Evolutionary conservation across 2,888 invertebrate species (phyloP), one percentile per base, ranked within the genome.

Genomic region (Thera obeliscata): DNA sequence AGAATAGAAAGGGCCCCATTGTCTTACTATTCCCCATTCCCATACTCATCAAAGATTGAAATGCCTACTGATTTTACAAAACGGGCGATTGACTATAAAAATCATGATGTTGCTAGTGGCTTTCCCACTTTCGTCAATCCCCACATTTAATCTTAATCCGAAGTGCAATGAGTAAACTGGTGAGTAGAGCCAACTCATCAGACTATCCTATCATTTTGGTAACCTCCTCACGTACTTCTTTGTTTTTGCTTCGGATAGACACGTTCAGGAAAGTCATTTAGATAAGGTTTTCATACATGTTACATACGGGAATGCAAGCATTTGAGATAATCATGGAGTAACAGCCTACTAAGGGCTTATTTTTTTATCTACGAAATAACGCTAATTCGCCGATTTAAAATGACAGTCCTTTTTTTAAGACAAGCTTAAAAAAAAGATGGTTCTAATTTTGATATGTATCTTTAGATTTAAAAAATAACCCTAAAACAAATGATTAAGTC

Each of bases 221-320:
- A 75, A 46, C 67, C 68, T 50, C 50, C 67, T 68, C 76, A 76
- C 75, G 74, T 73, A 66, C 63, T 71, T 66, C 70, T 72, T 75
- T 75, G 74, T 75, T 75, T 74, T 72, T 70, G 69, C 64, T 71
- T 71, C 65, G 63, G 67, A 73, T 71, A 69, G 65, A 66, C 73
- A 73, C 72, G 69, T 71, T 71, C 59, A 48, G 64, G 66, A 63
- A 72, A 72, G 70, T 72, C 69, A 73, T 74, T 74, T 72, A 73
- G 70, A 73, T 75, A 75, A 71, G 66, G 58, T 57, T 62, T 59
- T 52, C 68, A 58, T 65, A 64, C 58, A 69, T 62, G 68, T 58
- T 64, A n/a, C n/a, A n/a, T 66, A 52, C 43, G 35, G 58, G 35
- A 61, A 46, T 63, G 58, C 43, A 54, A 59, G 60, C 12, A 61